Base-by-base conservation (phyloP, 2,113 vertebrate species). In the Leucosticte australis region DNA sequence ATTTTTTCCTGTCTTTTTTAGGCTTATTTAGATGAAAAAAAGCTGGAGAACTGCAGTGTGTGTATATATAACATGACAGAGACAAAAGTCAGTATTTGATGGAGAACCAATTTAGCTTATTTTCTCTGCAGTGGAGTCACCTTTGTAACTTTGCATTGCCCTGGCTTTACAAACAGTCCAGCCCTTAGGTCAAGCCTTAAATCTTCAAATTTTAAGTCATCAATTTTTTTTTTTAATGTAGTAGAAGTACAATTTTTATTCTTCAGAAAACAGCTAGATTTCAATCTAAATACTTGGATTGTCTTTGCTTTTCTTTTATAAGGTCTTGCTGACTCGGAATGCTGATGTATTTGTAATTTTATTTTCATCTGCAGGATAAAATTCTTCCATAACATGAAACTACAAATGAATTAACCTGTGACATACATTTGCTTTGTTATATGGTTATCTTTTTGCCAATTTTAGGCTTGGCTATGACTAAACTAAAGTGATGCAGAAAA, bases 301-400 rank as follows among this genome's bases (percentile, higher is more conserved):
- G 30, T 27, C 31, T 83, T 70, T 64, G 47, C 37, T 80, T 69
- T 83, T 76, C 23, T 76, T 89, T 63, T 8, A 12, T 42, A 46
- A 82, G 11, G 13, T 86, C 49, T 84, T 60, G 20, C n/a, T 59
- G 73, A 73, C 55, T 90, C 39, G 60, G 37, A 73, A 15, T 74
- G 14, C 52, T 85, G 68, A 93, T 91, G 24, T 85, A 35, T 83
- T 95, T 93, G 69, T 92, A 65, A 68, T 77, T 91, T 73, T 56
- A 35, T 74, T 88, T 95, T 94, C 11, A 30, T 75, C 52, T 70
- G 27, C 39, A 75, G 63, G 55, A 65, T 73, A 82, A 68, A 88
- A 82, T 87, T 89, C 28, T 90, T 89, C 81, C 28, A 15, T 84
- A 57, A 57, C 50, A 26, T 60, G 23, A 41, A 89, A 53, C 31